Percentiles rank a stretch among this genome's conserved stretches.
phyloP scores from a whole-genome alignment of 37 sponge, comb jelly and placozoan species.

The Aphrocallistes beatrix region DNA sequence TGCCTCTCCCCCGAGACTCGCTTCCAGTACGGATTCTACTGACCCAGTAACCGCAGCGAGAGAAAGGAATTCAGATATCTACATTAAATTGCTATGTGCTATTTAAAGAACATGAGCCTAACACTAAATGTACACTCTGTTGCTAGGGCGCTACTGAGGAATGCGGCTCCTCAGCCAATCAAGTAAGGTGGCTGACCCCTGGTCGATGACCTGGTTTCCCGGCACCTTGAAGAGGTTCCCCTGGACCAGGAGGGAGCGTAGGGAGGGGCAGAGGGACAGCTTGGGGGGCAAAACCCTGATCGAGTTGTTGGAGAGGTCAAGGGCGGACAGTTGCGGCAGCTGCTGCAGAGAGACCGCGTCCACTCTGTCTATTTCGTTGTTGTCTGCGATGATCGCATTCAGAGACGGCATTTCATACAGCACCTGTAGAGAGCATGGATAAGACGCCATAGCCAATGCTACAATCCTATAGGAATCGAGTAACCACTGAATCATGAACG shows the following conservation, averaged over 20 bases:
- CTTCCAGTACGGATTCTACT: not conserved
- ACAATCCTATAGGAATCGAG: too few species aligned
- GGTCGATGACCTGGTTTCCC: not conserved
- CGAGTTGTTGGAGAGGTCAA: not conserved
- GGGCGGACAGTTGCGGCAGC: not conserved
- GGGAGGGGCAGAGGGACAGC: not conserved
- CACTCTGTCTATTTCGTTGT: not conserved
- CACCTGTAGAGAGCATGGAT: not conserved
- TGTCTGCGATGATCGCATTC: not conserved
- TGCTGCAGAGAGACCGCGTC: not conserved
- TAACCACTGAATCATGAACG: too few species aligned
- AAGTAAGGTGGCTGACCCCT: not conserved
- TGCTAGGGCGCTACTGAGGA: not conserved
- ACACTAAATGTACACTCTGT: not conserved
- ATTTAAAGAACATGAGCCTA: too few species aligned
- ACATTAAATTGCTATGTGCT: not conserved
- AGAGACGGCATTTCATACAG: not conserved
- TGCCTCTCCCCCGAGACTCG: not conserved
- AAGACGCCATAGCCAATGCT: not conserved
- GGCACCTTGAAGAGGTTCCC: conserved; percentile 9
- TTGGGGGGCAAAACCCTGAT: not conserved
- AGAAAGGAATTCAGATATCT: not conserved
- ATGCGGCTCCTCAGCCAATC: not conserved
- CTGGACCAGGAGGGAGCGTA: not conserved
- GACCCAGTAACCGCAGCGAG: not conserved